Percentiles rank a stretch among this genome's conserved stretches.
Evolutionary conservation across 2,888 invertebrate species (phyloP).

Genomic region (Machimus atricapillus): DNA sequence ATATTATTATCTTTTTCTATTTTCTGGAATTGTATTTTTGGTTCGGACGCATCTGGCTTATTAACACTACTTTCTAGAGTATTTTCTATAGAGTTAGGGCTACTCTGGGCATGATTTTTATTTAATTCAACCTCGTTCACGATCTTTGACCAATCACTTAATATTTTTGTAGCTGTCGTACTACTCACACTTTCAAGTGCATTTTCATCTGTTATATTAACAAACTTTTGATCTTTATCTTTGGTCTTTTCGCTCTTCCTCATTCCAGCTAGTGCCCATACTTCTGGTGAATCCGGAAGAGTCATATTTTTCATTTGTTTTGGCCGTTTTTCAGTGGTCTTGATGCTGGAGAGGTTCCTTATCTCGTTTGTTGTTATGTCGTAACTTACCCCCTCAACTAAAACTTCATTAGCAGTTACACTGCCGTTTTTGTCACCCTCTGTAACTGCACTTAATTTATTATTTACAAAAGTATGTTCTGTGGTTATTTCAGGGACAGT

Average conservation of each 20-base stretch:
- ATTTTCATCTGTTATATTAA: constrained; percentile 40
- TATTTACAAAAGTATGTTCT: neutral
- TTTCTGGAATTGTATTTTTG: constrained; percentile 6
- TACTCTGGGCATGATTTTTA: constrained; percentile 41
- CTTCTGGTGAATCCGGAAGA: constrained; percentile 56
- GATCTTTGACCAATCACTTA: constrained; percentile 45
- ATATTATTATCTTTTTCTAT: constrained; percentile 31
- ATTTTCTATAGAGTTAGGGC: constrained; percentile 47
- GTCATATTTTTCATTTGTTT: constrained; percentile 47
- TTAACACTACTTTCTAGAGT: constrained; percentile 44
- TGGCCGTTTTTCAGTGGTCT: neutral
- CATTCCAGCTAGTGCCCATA: constrained; percentile 58
- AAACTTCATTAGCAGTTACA: neutral
- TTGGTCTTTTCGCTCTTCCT: constrained; percentile 52
- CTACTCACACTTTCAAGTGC: constrained; percentile 14
- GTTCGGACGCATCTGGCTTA: neutral
- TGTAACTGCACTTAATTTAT: constrained; percentile 6
- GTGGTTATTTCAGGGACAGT: neutral
- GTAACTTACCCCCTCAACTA: constrained; percentile 34
- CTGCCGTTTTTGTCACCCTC: neutral
- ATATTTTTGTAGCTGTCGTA: constrained; percentile 30
- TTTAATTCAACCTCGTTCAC: constrained; percentile 47
- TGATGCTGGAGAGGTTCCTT: constrained; percentile 33
- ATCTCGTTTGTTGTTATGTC: constrained; percentile 45
- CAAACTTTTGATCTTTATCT: constrained; percentile 43